Evolutionary conservation across 2,888 invertebrate species (phyloP), one percentile per base, ranked within the genome.

Genomic region (Philhelius pedissequus): DNA sequence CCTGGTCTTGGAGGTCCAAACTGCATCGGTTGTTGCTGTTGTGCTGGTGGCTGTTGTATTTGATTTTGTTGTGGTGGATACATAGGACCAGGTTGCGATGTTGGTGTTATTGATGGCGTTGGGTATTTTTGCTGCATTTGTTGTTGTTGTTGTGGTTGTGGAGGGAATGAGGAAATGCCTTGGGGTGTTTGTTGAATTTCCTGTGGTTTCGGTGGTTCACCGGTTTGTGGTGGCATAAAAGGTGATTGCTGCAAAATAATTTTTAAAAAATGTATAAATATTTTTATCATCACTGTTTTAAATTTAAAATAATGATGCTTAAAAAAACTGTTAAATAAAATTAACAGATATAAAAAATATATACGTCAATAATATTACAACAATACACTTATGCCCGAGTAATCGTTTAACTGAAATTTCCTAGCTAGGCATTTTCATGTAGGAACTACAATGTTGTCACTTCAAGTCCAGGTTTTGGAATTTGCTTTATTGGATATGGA

Each of bases 1-100:
- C 74, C 88, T 48, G 88, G 87, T 20, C 27, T 75, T 50, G 86
- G 84, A 5, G 87, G 87, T 74, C 81, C 77, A 25, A 66, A 82
- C 32, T 66, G 76, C 70, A 88, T 88, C 11, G 64, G 74, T 9
- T 56, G 71, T 38, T 56, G 76, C 11, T 62, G 52, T 25, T 64
- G 64, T 22, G 35, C 32, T 64, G 87, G 88, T 13, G 25, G 64
- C 15, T 62, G 75, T 18, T 75, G 78, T 45, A 75, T 60, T 50
- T 62, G 79, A 27, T 45, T 52, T 52, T 40, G 75, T 18, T 78
- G 76, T 40, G 71, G 62, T 25, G 77, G 78, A 43, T 77, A 74
- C 64, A 86, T 69, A 25, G 86, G 32, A 32, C 48, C 52, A 8
- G 76, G 32, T 52, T 71, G 84, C 45, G 83, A 68, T 75, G 56